Conservation (phyloP, 2,797 vertebrate species). For the Ctenopoma kingsleyae region DNA sequence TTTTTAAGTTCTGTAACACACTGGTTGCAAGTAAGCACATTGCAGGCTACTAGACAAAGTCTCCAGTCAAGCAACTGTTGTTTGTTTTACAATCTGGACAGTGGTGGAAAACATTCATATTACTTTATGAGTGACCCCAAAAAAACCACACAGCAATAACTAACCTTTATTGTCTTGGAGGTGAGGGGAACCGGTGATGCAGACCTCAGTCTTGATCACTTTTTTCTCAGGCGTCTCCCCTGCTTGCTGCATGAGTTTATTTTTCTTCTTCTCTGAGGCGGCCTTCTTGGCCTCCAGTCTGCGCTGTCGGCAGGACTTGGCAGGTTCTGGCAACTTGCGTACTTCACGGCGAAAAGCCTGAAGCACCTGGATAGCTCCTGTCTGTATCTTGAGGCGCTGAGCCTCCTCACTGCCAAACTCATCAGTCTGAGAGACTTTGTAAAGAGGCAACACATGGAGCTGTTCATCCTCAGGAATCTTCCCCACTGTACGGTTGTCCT, state of each 20-base stretch:
- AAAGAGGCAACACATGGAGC: conserved; percentile 96
- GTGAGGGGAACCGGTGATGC: conserved; percentile 68
- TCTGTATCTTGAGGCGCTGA: conserved; percentile 92
- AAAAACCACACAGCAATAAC: conserved; percentile 11
- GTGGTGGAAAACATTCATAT: conserved; percentile 1
- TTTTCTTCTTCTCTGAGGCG: conserved; percentile 93
- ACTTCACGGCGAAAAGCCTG: conserved; percentile 93
- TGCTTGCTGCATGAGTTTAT: conserved; percentile 90
- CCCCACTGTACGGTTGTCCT: conserved; percentile 94
- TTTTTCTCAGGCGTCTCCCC: conserved; percentile 91
- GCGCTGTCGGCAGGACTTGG: conserved; percentile 96
- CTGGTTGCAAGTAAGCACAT: background rate
- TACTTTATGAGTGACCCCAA: background rate
- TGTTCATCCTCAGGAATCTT: conserved; percentile 95
- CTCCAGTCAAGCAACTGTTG: background rate
- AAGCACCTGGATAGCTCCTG: conserved; percentile 94
- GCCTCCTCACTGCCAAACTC: conserved; percentile 95
- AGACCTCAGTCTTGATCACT: conserved; percentile 79
- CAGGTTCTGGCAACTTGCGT: conserved; percentile 93
- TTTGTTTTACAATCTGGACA: background rate
- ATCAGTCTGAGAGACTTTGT: conserved; percentile 91
- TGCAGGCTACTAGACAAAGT: background rate
- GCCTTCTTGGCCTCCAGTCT: conserved; percentile 95
- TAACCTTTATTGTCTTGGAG: conserved; percentile 84
- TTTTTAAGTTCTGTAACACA: background rate